Percentiles rank a stretch among this genome's conserved stretches.
Conservation (phyloP, 92 coral and sea anemone species). For the Bergia puertoricense region DNA sequence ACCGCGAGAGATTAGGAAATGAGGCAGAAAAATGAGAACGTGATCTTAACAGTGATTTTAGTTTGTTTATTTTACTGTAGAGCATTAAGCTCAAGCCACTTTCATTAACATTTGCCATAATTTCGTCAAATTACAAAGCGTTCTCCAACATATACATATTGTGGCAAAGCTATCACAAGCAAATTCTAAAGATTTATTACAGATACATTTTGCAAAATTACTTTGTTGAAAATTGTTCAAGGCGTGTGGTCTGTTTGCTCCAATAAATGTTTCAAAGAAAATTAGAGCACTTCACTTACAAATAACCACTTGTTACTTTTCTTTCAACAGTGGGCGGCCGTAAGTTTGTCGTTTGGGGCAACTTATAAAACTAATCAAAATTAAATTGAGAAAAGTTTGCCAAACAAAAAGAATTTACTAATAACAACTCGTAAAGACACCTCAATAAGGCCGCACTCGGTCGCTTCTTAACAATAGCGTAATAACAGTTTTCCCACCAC, state of each 20-base stretch:
- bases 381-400: slow-evolving; percentile 35
- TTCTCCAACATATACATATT: neutral
- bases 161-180: neutral
- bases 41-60: neutral
- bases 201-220: neutral
- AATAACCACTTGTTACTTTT: slow-evolving; percentile 22
- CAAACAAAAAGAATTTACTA: slow-evolving; percentile 39
- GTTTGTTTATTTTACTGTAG: neutral
- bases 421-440: slow-evolving; percentile 38
- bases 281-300: neutral
- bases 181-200: neutral
- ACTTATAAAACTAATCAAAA: slow-evolving; percentile 37
- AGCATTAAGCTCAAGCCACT: neutral
- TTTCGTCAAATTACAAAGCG: slow-evolving; percentile 5
- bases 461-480: slow-evolving; percentile 27
- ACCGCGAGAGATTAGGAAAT: neutral
- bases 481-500: slow-evolving; percentile 20
- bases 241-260: neutral
- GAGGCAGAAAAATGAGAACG: neutral
- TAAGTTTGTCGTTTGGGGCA: slow-evolving; percentile 9
- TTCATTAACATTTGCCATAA: neutral
- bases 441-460: slow-evolving; percentile 21
- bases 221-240: neutral
- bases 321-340: slow-evolving; percentile 13
- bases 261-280: slow-evolving; percentile 13